These are phyloP conservation scores for Uromys caudimaculatus DNA, from an alignment of 2,797 vertebrate species.

Conservation along the genomic window DNA sequence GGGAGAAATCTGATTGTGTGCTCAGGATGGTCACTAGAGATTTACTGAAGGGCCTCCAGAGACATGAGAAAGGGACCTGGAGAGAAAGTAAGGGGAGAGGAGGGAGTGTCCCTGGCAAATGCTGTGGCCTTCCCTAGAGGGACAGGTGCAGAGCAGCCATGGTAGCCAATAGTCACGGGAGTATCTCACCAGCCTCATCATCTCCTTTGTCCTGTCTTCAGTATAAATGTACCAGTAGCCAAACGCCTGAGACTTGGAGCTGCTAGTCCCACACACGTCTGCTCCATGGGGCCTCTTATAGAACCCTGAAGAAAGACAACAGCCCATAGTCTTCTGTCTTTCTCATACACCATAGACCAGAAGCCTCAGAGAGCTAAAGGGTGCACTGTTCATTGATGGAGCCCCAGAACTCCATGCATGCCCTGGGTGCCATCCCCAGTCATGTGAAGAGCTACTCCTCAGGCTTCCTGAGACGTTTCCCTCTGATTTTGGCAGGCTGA, in stretches of 20 bases:
- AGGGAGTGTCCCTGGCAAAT: fast-evolving
- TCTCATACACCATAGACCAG: fast-evolving
- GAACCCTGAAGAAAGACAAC: not conserved
- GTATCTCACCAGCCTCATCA: too few species aligned
- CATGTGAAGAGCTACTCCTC: not conserved
- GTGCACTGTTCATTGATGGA: fast-evolving
- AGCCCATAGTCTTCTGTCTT: fast-evolving
- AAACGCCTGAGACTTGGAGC: fast-evolving
- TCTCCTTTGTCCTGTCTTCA: not conserved
- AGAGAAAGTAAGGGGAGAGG: fast-evolving
- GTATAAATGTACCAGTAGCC: not conserved
- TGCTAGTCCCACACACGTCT: fast-evolving
- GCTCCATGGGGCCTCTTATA: not conserved
- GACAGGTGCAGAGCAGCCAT: not conserved
- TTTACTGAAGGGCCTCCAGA: not conserved
- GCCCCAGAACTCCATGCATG: fast-evolving
- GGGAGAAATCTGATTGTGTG: fast-evolving
- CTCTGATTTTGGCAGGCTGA: fast-evolving
- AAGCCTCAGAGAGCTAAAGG: not conserved
- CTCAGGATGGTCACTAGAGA: not conserved
- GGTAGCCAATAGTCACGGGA: not conserved
- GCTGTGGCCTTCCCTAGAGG: not conserved
- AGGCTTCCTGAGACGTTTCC: fast-evolving
- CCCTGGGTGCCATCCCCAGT: not conserved
- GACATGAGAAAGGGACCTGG: not conserved